phyloP scores from a whole-genome alignment of 2,888 invertebrate species.

The Adineta ricciae region DNA sequence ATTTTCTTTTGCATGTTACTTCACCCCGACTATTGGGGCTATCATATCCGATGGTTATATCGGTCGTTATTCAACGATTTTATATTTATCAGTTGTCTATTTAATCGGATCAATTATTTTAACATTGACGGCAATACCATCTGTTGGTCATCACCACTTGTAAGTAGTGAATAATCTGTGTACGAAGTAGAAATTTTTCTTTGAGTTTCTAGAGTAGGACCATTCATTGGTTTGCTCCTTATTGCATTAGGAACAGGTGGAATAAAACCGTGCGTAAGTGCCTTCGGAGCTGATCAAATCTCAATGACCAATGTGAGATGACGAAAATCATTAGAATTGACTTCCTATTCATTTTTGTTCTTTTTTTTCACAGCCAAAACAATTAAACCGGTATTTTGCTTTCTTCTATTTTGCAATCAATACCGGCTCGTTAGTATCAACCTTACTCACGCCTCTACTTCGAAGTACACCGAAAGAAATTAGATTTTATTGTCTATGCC shows the following conservation, averaged over 20 bases:
- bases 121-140: conserved; percentile 55
- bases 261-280: conserved; percentile 86
- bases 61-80: conserved; percentile 79
- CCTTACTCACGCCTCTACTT: conserved; percentile 73
- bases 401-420: conserved; percentile 88
- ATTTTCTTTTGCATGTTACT: conserved; percentile 78
- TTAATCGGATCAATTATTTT: conserved; percentile 70
- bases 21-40: conserved; percentile 78
- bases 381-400: conserved; percentile 63
- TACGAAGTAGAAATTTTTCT: neutral
- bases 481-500: conserved; percentile 45
- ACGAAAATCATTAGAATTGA: conserved; percentile 35
- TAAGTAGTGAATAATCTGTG: neutral
- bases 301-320: conserved; percentile 40
- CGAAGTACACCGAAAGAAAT: conserved; percentile 56
- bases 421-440: conserved; percentile 73
- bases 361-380: neutral
- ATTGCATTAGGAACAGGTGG: conserved; percentile 70
- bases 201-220: conserved; percentile 52
- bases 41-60: conserved; percentile 82
- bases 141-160: conserved; percentile 37
- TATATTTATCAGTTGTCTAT: conserved; percentile 77
- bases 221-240: conserved; percentile 56
- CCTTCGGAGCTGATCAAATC: conserved; percentile 91
- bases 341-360: neutral